Conservation (phyloP, 2,797 vertebrate genomes). For the Megaceryle alcyon region DNA sequence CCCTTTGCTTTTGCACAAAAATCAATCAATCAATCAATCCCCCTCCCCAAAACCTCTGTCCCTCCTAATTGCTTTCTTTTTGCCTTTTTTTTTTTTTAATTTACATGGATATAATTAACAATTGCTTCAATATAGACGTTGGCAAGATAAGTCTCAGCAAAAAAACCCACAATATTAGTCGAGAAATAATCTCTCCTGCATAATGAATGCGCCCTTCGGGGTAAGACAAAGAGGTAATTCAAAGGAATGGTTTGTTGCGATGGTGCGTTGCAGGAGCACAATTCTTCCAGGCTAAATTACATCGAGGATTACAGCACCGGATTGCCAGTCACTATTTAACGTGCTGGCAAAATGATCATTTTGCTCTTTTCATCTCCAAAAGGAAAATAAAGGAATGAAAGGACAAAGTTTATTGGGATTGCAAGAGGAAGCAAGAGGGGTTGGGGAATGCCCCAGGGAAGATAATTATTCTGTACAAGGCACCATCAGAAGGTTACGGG, state of each 20-base stretch:
- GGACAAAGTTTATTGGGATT: conserved; percentile 50
- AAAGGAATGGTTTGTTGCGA: conserved; percentile 52
- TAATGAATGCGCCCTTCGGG: conserved; percentile 52
- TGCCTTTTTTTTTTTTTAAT: background rate
- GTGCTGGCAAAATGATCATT: conserved; percentile 53
- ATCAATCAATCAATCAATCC: background rate
- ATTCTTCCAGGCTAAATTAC: conserved; percentile 49
- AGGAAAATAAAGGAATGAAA: conserved; percentile 49
- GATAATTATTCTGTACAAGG: conserved; percentile 48
- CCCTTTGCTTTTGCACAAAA: background rate
- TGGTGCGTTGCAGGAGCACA: conserved; percentile 1
- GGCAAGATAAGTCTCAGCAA: conserved; percentile 7
- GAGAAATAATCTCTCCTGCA: background rate
- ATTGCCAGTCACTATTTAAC: conserved; percentile 44
- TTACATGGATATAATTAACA: conserved; percentile 30
- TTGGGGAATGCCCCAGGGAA: background rate
- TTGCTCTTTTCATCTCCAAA: conserved; percentile 59
- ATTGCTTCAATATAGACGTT: conserved; percentile 18
- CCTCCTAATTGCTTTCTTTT: background rate
- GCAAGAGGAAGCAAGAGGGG: conserved; percentile 1
- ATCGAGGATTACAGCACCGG: conserved; percentile 27
- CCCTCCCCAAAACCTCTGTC: background rate
- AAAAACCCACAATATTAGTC: conserved; percentile 10
- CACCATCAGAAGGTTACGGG: conserved; percentile 46
- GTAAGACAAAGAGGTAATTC: conserved; percentile 71